Base-by-base conservation (phyloP, 1,140 invertebrate species). In the Lasaia peninsularis region DNA sequence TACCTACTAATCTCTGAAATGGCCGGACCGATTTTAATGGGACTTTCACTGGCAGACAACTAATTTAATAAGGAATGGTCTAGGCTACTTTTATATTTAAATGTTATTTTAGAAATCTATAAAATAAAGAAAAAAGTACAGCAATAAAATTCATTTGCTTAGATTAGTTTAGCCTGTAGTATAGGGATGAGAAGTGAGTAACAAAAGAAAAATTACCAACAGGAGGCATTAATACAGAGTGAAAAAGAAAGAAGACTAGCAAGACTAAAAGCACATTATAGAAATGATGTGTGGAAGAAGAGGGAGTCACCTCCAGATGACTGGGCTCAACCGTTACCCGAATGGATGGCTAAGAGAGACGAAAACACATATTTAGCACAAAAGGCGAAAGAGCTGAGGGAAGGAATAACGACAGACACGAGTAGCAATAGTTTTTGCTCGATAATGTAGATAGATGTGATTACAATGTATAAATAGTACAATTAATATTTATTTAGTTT, bases 261-360 rank as follows among this genome's bases (percentile, higher is more conserved):
- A 50, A 87, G 96, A 64, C 73, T 96, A 52, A 75, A 76, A 34
- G 89, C 91, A 0, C 94, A 96, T 78, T 92, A 92, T 63, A 72
- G 69, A 11, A 97, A 98, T 85, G 89, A 94, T 74, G 91, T 94
- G 12, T 98, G 96, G 96, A 88, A 93, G 67, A 94, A 92, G 72
- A 89, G 96, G 50, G 88, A 91, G n/a, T 65, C 86, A 55, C 96
- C 96, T 6, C 96, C 96, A 4, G 74, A 86, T 59, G 93, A 96
- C 76, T 98, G 96, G 96, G 92, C 93, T 62, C 90, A 89, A 58
- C 94, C 94, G 3, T 78, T 97, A 61, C 96, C 96, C 5, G 92
- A 94, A 18, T 94, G 93, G 91, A 87, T 96, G 73, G 69, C 85
- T 16, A 91, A 95, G 67, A 87, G 92, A 70, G 91, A 93, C 62